A percentile compares a stretch with the other conserved stretches of the same genome.
These are phyloP conservation scores for Phallusia fumigata DNA, from an alignment of 23 tunicate species.

Conservation along the genomic window DNA sequence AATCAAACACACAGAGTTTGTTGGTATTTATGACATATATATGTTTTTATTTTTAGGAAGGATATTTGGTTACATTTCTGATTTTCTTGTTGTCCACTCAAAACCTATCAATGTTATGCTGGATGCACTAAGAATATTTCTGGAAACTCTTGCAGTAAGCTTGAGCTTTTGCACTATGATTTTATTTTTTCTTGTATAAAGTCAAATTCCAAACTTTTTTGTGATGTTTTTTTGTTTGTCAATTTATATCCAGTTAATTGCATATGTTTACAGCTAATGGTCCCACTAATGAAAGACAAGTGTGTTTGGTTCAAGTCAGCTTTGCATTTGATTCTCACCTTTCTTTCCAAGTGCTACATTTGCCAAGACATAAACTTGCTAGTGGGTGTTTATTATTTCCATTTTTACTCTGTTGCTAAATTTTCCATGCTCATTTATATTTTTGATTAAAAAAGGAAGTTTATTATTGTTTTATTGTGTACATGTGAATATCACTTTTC, in stretches of 20 bases:
- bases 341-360: background rate
- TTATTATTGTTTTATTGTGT: no score
- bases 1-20: no score
- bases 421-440: no score
- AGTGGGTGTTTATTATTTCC: background rate
- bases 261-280: background rate
- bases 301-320: background rate
- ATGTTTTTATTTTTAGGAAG: background rate
- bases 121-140: background rate
- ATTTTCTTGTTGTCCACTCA: background rate
- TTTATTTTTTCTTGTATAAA: no score
- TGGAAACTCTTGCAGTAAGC: background rate
- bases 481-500: no score
- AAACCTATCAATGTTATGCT: background rate
- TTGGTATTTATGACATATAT: no score
- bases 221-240: no score
- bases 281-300: background rate
- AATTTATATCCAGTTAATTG: background rate
- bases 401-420: no score
- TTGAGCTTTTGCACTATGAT: background rate
- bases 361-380: background rate
- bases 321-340: background rate
- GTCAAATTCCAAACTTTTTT: background rate
- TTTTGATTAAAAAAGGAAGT: no score
- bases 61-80: background rate